phyloP scores from a whole-genome alignment of 2,113 vertebrate genomes.

The Apus apus region DNA sequence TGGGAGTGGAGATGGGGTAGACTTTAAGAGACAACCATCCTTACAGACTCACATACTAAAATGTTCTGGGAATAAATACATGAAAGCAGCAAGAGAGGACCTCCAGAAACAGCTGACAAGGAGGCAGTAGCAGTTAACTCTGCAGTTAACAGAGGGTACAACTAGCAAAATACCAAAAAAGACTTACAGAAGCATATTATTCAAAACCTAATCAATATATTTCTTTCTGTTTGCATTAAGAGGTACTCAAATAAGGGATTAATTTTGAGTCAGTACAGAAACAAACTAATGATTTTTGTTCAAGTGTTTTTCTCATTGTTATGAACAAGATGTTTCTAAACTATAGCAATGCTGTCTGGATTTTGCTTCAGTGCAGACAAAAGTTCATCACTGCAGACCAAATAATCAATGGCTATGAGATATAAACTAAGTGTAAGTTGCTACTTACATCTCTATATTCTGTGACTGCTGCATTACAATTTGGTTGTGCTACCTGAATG shows the following conservation, averaged over 20 bases:
- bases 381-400: not conserved
- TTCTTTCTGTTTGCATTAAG: not conserved
- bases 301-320: not conserved
- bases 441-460: not conserved
- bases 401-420: not conserved
- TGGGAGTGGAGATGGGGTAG: not conserved
- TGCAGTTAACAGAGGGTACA: not conserved
- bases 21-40: not conserved
- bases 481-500: not conserved
- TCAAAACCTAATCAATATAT: not conserved
- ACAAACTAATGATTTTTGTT: not conserved
- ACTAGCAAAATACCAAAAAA: not conserved
- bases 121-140: not conserved
- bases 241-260: not conserved
- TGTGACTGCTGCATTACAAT: not conserved
- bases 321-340: not conserved
- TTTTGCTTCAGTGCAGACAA: not conserved
- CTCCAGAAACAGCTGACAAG: not conserved
- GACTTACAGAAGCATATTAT: not conserved
- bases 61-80: not conserved
- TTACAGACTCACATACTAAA: not conserved
- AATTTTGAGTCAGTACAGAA: not conserved
- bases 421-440: accelerated
- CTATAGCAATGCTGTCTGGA: not conserved
- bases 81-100: not conserved